Conservation (phyloP, 2,888 invertebrate genomes). For the Scrobipalpa atriplicella region DNA sequence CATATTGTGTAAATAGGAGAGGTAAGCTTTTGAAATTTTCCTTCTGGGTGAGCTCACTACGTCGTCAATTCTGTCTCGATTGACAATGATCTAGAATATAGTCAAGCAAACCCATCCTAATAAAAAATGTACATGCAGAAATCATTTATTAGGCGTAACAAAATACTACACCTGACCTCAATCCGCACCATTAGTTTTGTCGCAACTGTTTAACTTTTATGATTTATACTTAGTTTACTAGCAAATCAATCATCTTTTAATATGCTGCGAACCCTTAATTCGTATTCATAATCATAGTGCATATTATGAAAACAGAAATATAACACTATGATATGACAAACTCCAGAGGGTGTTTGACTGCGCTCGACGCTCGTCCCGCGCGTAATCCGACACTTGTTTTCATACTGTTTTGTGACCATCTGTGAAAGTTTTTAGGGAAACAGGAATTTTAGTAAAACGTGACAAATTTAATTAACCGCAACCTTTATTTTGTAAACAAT, state of each 20-base stretch:
- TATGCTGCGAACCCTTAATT: conserved; percentile 44
- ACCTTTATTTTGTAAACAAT: conserved; percentile 39
- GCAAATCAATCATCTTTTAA: not conserved
- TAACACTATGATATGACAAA: conserved; percentile 54
- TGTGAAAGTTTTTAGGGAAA: conserved; percentile 42
- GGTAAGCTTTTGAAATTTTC: too few relatives aligned
- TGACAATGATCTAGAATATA: too few relatives aligned
- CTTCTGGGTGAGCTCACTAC: too few relatives aligned
- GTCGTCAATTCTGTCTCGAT: too few relatives aligned
- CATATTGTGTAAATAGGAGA: too few relatives aligned
- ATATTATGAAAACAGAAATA: conserved; percentile 73
- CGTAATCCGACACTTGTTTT: conserved; percentile 56
- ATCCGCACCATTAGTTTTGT: too few relatives aligned
- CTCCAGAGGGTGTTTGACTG: conserved; percentile 40
- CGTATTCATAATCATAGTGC: conserved; percentile 59
- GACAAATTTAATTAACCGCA: conserved; percentile 35
- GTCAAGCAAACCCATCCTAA: too few relatives aligned
- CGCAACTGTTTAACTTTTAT: too few relatives aligned
- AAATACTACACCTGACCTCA: too few relatives aligned
- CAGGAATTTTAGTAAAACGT: conserved; percentile 32
- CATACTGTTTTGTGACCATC: conserved; percentile 46
- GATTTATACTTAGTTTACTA: not conserved
- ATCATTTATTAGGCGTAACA: too few relatives aligned
- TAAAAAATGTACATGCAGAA: too few relatives aligned
- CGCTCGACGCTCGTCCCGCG: conserved; percentile 36